Conservation (phyloP, 35 echinoderm and acorn worm species). For the Stichopus chloronotus region DNA sequence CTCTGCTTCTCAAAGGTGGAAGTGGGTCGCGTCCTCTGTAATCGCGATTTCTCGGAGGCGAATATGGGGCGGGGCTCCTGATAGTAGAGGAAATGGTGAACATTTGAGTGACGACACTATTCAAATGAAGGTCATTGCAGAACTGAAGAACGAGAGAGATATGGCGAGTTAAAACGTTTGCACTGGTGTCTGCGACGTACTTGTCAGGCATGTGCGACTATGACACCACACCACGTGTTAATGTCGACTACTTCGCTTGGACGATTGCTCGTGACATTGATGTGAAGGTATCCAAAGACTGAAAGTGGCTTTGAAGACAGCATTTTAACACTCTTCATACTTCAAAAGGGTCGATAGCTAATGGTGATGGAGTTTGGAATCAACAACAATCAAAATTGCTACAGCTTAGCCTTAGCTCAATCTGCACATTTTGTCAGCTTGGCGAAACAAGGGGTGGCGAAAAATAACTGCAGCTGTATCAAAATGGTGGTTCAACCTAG, state of each 20-base stretch:
- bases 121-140: neutral
- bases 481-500: too few relatives aligned
- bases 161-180: too few relatives aligned
- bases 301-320: neutral
- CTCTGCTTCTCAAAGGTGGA: slow-evolving; percentile 27
- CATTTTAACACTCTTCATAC: neutral
- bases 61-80: slow-evolving; percentile 44
- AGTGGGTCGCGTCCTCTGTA: slow-evolving; percentile 31
- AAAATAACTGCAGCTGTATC: too few relatives aligned
- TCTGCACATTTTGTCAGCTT: too few relatives aligned
- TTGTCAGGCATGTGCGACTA: too few relatives aligned
- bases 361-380: neutral
- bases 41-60: slow-evolving; percentile 42
- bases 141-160: neutral
- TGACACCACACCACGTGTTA: neutral
- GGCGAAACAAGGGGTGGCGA: too few relatives aligned
- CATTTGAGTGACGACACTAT: neutral
- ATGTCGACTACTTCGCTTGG: neutral
- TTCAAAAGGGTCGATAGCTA: neutral
- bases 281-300: neutral
- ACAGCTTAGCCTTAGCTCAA: too few relatives aligned
- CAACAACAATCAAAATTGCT: too few relatives aligned
- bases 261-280: neutral
- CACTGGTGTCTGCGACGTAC: too few relatives aligned
- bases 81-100: slow-evolving; percentile 41